These are phyloP conservation scores for Ceyx melanurus DNA, from an alignment of 2,113 vertebrate genomes.

Conservation along the genomic window DNA sequence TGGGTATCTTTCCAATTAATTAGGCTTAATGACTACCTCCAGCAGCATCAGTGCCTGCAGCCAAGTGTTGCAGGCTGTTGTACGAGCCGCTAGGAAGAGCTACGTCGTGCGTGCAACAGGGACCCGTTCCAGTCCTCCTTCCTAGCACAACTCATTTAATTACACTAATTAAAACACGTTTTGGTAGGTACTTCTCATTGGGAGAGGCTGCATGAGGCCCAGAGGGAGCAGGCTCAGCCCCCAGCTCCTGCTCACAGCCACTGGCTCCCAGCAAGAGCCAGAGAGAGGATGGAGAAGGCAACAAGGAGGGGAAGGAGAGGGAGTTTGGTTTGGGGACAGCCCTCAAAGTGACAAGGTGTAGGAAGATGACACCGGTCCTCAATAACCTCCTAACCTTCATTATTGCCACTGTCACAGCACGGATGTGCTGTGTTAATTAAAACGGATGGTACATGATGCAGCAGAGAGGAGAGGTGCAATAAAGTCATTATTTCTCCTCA, in stretches of 20 bases:
- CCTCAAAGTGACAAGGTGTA: background rate
- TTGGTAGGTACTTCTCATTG: background rate
- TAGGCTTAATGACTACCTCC: background rate
- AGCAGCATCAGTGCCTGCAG: background rate
- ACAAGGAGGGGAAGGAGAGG: background rate
- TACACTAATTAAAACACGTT: background rate
- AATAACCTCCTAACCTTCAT: background rate
- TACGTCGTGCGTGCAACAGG: background rate
- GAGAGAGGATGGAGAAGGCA: background rate
- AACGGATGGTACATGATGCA: background rate
- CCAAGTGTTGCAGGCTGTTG: background rate
- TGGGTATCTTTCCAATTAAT: background rate
- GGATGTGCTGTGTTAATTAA: background rate
- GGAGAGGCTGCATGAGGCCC: background rate
- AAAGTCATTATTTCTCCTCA: background rate
- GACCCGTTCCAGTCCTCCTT: background rate
- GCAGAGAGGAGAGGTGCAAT: background rate
- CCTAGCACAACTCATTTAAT: background rate
- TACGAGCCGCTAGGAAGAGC: fast-evolving
- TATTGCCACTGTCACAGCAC: background rate
- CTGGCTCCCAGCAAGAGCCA: background rate
- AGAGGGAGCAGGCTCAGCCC: background rate
- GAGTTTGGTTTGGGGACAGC: fast-evolving
- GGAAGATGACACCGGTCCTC: background rate
- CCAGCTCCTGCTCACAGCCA: background rate